These are phyloP conservation scores for Ariopsis seemanni DNA, from an alignment of 2,113 vertebrate species.

Conservation along the genomic window DNA sequence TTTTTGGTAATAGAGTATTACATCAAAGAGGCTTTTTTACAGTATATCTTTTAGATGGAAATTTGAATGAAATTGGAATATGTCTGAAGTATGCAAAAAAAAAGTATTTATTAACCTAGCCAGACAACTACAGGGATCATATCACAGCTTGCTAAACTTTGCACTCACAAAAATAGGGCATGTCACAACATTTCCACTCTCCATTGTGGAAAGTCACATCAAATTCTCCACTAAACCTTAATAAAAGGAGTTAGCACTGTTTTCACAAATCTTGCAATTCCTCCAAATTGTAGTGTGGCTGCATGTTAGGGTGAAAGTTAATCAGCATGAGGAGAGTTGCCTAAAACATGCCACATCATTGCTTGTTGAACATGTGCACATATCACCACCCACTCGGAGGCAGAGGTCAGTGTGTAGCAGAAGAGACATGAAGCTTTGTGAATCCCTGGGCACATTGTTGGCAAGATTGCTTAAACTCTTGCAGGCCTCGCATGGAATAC, in stretches of 20 bases:
- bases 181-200: background rate
- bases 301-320: conserved; percentile 18
- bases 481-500: conserved; percentile 32
- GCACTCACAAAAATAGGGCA: background rate
- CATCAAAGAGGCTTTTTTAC: background rate
- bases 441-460: conserved; percentile 31
- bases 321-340: background rate
- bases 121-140: background rate
- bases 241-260: background rate
- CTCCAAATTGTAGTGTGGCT: background rate
- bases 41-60: background rate
- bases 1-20: background rate
- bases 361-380: conserved; percentile 20
- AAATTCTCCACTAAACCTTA: background rate
- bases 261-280: background rate
- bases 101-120: background rate
- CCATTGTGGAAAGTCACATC: background rate
- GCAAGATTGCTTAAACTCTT: conserved; percentile 30
- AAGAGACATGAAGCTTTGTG: conserved; percentile 28
- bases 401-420: conserved; percentile 38
- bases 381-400: conserved; percentile 18
- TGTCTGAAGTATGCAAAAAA: background rate
- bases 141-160: background rate
- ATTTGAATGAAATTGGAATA: background rate
- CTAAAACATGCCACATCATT: conserved; percentile 27